Base-by-base conservation (phyloP, 2,888 invertebrate genomes). In the Amphipyra berbera region DNA sequence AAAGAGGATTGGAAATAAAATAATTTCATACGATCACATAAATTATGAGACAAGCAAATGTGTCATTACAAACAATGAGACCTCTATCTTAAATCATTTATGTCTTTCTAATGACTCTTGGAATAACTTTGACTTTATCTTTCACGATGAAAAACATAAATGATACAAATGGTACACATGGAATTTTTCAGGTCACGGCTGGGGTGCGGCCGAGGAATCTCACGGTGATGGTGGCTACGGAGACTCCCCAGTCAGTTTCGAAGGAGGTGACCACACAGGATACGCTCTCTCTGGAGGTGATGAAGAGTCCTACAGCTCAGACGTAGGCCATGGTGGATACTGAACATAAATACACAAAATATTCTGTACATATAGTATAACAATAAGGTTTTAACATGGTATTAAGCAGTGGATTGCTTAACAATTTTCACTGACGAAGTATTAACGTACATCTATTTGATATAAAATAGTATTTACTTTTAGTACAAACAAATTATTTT, bases 161-260 rank as follows among this genome's bases (percentile, higher is more conserved):
- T 45, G 57, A 40, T 62, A 61, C 47, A 27, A 64, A 68, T 58
- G 35, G 2, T 38, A 13, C 13, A 0, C 4, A 7, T 41, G 14
- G 14, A 15, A 27, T 33, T 30, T 86, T 89, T 7, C 83, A 90
- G 95, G 93, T 50, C 91, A 93, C 65, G 91, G 91, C 2, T 94
- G 93, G 91, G 91, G 91, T 27, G 95, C 90, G 0, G 92, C 92
- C 5, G 95, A 94, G 38, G 95, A 92, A 62, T 86, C 90, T 2
- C 89, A 91, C 21, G 88, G 62, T 30, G 69, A 82, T 21, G 85
- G 84, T 0, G 88, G 89, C 0, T 83, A 90, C 54, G 91, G 87
- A 1, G 92, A 93, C 27, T 89, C 93, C 0, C 91, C 91, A 0
- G 92, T 93, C 21, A 94, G 93, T 76, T 92, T 93, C 72, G 92